phyloP scores from a whole-genome alignment of 2,797 vertebrate genomes.

The Coregonus suidteri region DNA sequence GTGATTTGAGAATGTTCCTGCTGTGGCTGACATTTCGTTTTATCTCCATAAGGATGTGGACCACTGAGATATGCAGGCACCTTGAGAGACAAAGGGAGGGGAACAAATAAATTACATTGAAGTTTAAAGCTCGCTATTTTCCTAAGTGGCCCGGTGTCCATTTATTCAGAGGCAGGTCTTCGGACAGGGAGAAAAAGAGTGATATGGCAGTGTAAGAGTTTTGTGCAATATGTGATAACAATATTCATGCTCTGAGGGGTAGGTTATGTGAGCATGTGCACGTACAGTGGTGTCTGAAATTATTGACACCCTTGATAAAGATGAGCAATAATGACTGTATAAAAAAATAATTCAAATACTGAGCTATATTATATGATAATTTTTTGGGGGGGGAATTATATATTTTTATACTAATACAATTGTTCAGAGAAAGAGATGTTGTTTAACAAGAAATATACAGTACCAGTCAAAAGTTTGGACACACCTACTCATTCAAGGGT shows the following conservation, averaged over 20 bases:
- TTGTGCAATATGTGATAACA: neutral
- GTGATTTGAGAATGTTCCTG: neutral
- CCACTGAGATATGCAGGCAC: neutral
- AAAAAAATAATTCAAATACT: too few relatives aligned
- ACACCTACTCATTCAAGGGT: too few relatives aligned
- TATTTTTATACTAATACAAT: too few relatives aligned
- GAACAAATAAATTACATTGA: neutral
- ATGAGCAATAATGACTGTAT: neutral
- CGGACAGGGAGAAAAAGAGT: neutral
- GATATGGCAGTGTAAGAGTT: neutral
- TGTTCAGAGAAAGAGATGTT: too few relatives aligned
- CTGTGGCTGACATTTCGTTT: neutral
- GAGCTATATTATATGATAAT: too few relatives aligned
- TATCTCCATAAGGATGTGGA: neutral
- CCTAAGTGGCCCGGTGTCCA: neutral
- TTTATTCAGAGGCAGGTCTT: neutral
- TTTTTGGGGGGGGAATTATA: too few relatives aligned
- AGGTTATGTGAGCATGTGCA: neutral
- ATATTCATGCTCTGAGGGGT: neutral
- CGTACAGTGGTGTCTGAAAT: neutral
- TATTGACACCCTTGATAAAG: neutral
- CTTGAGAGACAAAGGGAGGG: neutral
- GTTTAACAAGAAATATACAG: too few relatives aligned
- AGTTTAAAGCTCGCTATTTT: neutral
- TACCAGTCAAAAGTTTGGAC: too few relatives aligned